Conservation (phyloP, 1,140 invertebrate species). For the Drosophila biarmipes region DNA sequence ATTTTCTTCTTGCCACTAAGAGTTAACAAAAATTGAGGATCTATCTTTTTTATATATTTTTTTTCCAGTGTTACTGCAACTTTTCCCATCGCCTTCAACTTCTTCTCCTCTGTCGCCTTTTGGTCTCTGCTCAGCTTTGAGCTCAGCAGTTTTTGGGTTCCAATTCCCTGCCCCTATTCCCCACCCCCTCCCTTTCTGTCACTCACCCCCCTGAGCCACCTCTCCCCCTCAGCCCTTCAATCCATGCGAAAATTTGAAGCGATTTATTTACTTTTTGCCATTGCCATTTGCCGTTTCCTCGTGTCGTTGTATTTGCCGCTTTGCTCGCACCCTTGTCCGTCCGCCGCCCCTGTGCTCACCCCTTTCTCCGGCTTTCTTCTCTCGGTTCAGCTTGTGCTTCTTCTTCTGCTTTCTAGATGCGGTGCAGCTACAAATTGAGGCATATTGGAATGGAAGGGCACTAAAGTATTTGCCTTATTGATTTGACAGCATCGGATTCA, state of each 20-base stretch:
- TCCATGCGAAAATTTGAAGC: conserved; percentile 81
- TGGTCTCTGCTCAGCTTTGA: conserved; percentile 44
- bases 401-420: conserved; percentile 43
- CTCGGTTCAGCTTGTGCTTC: conserved; percentile 20
- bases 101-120: conserved; percentile 15
- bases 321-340: conserved; percentile 18
- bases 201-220: neutral
- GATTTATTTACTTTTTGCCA: conserved; percentile 82
- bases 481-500: conserved; percentile 56
- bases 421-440: conserved; percentile 75
- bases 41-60: neutral
- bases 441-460: conserved; percentile 66
- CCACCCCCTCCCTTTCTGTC: neutral
- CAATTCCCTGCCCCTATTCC: conserved; percentile 21
- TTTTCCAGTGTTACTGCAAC: conserved; percentile 37
- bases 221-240: conserved; percentile 23
- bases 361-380: conserved; percentile 16
- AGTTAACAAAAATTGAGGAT: neutral
- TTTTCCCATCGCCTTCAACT: conserved; percentile 29
- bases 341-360: conserved; percentile 1
- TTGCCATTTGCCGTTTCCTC: conserved; percentile 69
- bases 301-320: conserved; percentile 55
- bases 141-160: conserved; percentile 74
- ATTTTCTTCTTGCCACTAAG: too few relatives aligned
- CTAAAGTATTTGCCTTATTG: conserved; percentile 59